Base-by-base conservation (phyloP, 2,797 vertebrate genomes). In the Tamandua tetradactyla region DNA sequence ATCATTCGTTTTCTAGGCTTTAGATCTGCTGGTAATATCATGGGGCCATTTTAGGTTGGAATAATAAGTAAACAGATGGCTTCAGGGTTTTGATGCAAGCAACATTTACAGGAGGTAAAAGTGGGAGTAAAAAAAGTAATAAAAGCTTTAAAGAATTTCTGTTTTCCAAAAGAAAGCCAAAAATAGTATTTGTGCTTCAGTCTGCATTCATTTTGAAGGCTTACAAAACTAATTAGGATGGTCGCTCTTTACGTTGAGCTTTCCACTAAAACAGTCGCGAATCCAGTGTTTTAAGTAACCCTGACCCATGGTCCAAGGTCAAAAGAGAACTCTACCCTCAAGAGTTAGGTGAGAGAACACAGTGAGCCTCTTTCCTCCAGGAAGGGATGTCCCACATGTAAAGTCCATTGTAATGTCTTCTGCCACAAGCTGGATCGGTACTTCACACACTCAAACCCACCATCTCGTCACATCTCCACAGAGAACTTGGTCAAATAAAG, bases 141-240 rank as follows among this genome's bases (percentile, higher is more conserved):
- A 13, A 47, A 96, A 78, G 40, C 23, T 79, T 87, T 91, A 62
- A 89, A 83, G 61, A 94, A 27, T 52, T 32, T 59, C 11, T 90
- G 91, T 69, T 76, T 49, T 94, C 59, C 75, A 47, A 79, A 84
- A 95, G 62, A 86, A 82, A 82, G 69, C 44, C 94, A 94, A 88
- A 87, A 87, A 81, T 17, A 85, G 59, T 66, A 64, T 92, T 87
- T 71, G 59, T 4, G 5, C 52, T 88, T 37, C 23, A 37, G 52
- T 55, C 74, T 82, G 79, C 69, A 62, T 78, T 75, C 25, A 9
- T 61, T 25, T 55, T 81, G 40, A 85, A 87, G 13, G 55, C 61
- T 69, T 23, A 27, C 37, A 83, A 66, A 79, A 52, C 72, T 23
- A 47, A 42, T 75, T n/a, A 15, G 23, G 40, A 66, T 2, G 64